Base-by-base conservation (phyloP, 2,888 invertebrate genomes). In the Cyclophora punctaria region DNA sequence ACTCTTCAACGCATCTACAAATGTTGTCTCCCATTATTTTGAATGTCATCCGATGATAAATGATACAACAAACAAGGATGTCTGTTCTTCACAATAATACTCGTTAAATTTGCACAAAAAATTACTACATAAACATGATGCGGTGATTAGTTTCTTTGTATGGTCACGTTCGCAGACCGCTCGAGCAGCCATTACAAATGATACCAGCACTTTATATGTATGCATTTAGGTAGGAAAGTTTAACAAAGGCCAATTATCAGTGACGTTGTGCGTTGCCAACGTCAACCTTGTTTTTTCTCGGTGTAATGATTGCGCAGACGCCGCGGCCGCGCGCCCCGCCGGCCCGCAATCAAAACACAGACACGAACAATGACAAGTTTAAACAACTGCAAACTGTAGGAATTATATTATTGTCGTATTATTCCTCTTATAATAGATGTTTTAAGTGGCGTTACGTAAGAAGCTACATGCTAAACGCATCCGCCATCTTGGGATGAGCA, bases 401-500 rank as follows among this genome's bases (percentile, higher is more conserved):
- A 75, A 68, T 67, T 65, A 68, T 55, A 48, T 50, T 47, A 42
- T 48, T 50, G 47, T 37, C 5, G 37, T 37, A 37, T 37, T 37
- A 37, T 37, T 5, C 4, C 5, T 4, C 5, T 37, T 37, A 37
- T 37, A 5, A 5, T 37, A 37, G 37, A 5, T 5, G 37, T 37
- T 37, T 37, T 37, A 37, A 5, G 37, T 37, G 37, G 37, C 37
- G 59, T 82, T 81, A 77, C 75, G 75, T 75, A 80, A 81, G 65
- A 62, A 66, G 61, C 63, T 68, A 64, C 69, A 72, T 68, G 70
- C 69, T 69, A 71, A 67, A 74, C 65, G 67, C 62, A 71, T 73
- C 78, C 80, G 83, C 81, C 83, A 82, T 84, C 78, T 84, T 84
- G 77, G 62, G 79, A 81, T 73, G 74, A 77, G 64, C 68, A 69